Base-by-base conservation (phyloP, 1,140 invertebrate genomes). In the Dolichoris vasculosae region DNA sequence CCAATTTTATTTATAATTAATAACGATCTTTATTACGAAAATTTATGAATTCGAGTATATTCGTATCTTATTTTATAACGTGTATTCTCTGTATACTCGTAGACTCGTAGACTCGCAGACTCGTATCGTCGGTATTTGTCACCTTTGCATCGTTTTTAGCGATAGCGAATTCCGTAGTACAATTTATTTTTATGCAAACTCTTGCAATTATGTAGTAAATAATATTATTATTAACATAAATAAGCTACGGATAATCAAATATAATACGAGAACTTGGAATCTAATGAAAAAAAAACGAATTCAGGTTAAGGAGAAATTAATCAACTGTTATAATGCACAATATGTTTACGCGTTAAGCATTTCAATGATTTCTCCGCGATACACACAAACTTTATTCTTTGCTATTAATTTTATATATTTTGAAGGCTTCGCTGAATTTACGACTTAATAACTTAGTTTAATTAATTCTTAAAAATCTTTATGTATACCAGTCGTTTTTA, bases 291-390 rank as follows among this genome's bases (percentile, higher is more conserved):
- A n/a, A 43, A 73, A 73, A 73, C 38, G 43, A 73, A 73, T 73
- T 32, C 69, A 73, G 69, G 69, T 73, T 73, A 73, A 73, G 69
- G 69, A 73, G 69, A 73, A 73, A 73, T 73, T 73, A 73, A 73
- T 73, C 69, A 73, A 73, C 9, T 15, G 64, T 38, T 38, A 15
- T 38, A 69, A 69, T 69, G 23, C 38, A 73, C 9, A 23, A 43
- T 43, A 7, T 20, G 38, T 73, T 73, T 26, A n/a, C 38, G 67
- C 13, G 38, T 32, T 6, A 38, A 40, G 38, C 23, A 17, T 73
- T 43, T 73, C 38, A 43, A 73, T 73, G 38, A 43, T 73, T 73
- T 43, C 40, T n/a, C 7, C 13, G 40, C 4, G 13, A 43, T 26
- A 32, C 13, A 3, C 4, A 73, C 40, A 73, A 73, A 73, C 20